Evolutionary conservation across 2,113 vertebrate genomes (phyloP), one percentile per base, ranked within the genome.

Genomic region (Tichodroma muraria): DNA sequence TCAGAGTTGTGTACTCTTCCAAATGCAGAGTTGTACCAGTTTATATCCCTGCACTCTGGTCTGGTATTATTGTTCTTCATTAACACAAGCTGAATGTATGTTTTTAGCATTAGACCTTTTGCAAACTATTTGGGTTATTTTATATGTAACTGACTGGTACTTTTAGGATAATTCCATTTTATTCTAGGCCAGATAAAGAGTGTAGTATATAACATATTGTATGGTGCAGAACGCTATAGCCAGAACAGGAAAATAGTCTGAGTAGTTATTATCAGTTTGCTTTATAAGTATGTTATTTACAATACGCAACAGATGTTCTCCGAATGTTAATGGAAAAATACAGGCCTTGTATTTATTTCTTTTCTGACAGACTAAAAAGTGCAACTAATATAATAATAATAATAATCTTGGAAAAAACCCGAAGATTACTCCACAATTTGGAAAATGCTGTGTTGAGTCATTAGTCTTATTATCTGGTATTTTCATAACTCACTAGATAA

Each of bases 241-340:
- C 72, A 96, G 97, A 94, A 96, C 65, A 93, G 88, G 76, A 89
- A 98, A 97, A 97, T 89, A 97, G 96, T 94, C 96, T 89, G 97
- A 97, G 96, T 94, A 91, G 90, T 94, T 95, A 95, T 93, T 94
- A 97, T 97, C 96, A 96, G 97, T 96, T 97, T 97, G 96, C 97
- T 97, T 98, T 97, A 53, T 97, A 97, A 98, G 97, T 97, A 97
- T 98, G 98, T 97, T 98, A 98, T 98, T 98, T 98, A 98, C 97
- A 97, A 98, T 96, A 98, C 96, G 97, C 97, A 98, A 96, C 98
- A 98, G 98, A 98, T 98, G 97, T 98, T 98, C 97, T 59, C 97
- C 35, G 89, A 98, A 97, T 97, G 97, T 91, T 98, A 97, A 97
- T 97, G 96, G 95, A 96, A 97, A 98, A 98, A 98, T 97, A 97